phyloP scores from a whole-genome alignment of 2,113 vertebrate genomes.

The Lophius piscatorius region DNA sequence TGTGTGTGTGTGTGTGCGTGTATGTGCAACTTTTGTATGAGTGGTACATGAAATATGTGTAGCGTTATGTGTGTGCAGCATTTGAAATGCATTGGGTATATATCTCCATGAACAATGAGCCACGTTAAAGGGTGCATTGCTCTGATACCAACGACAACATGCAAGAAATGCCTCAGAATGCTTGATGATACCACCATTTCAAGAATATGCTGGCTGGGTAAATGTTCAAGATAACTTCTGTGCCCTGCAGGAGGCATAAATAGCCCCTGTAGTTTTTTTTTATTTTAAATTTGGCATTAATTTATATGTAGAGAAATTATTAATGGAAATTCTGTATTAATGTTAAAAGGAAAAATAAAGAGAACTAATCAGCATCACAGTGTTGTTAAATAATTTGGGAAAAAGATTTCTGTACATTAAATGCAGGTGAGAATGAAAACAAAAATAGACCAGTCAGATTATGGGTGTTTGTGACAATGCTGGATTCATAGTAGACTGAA shows the following conservation, averaged over 20 bases:
- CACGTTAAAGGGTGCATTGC: conserved; percentile 12
- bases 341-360: conserved; percentile 3
- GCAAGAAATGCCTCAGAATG: conserved; percentile 53
- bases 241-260: conserved; percentile 54
- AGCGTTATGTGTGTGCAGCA: conserved; percentile 31
- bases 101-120: conserved; percentile 40
- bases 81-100: conserved; percentile 53
- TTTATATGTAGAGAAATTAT: conserved; percentile 5
- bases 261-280: conserved; percentile 23
- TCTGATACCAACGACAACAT: conserved; percentile 49
- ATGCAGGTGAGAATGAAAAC: no score
- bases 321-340: conserved; percentile 7
- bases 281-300: conserved; percentile 13
- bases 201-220: conserved; percentile 10
- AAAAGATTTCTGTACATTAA: no score
- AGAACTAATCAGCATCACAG: no score
- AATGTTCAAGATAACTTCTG: conserved; percentile 55
- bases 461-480: no score
- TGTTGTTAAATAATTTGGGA: no score
- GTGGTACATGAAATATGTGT: conserved; percentile 8
- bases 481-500: no score
- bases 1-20: conserved; percentile 1
- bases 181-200: conserved; percentile 32
- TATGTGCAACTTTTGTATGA: conserved; percentile 3
- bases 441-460: no score